These are phyloP conservation scores for Lagopus muta DNA, from an alignment of 2,113 vertebrate species.

Conservation along the genomic window DNA sequence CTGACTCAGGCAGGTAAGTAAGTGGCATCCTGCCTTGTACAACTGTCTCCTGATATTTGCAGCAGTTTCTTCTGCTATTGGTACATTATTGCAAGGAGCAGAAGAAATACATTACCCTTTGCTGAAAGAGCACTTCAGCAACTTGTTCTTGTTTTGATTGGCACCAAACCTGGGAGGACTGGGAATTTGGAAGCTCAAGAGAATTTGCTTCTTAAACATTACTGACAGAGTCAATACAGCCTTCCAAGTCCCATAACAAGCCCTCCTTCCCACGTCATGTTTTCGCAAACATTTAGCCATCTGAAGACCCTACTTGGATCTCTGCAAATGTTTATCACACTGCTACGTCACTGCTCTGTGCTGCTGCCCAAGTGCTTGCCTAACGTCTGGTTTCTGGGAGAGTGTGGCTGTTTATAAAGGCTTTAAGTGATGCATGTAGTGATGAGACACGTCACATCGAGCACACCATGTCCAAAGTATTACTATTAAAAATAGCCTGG, in stretches of 20 bases:
- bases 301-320: slow-evolving; percentile 55
- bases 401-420: slow-evolving; percentile 54
- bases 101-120: background rate
- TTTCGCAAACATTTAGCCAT: slow-evolving; percentile 76
- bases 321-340: slow-evolving; percentile 44
- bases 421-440: slow-evolving; percentile 14
- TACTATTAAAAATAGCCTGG: slow-evolving; percentile 35
- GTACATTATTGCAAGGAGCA: background rate
- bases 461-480: slow-evolving; percentile 39
- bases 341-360: slow-evolving; percentile 55
- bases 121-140: background rate
- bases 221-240: slow-evolving; percentile 24
- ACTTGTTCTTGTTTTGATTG: slow-evolving; percentile 31
- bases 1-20: accelerated
- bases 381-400: slow-evolving; percentile 19
- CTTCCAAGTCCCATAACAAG: slow-evolving; percentile 21
- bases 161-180: background rate
- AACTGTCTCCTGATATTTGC: background rate
- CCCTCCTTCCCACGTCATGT: slow-evolving; percentile 73
- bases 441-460: background rate
- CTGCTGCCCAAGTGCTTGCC: slow-evolving; percentile 23
- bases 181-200: background rate
- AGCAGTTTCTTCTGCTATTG: background rate
- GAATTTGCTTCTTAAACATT: slow-evolving; percentile 22
- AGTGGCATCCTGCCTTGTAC: background rate